Conservation (phyloP, 2,797 vertebrate genomes). For the Tolypeutes matacus region DNA sequence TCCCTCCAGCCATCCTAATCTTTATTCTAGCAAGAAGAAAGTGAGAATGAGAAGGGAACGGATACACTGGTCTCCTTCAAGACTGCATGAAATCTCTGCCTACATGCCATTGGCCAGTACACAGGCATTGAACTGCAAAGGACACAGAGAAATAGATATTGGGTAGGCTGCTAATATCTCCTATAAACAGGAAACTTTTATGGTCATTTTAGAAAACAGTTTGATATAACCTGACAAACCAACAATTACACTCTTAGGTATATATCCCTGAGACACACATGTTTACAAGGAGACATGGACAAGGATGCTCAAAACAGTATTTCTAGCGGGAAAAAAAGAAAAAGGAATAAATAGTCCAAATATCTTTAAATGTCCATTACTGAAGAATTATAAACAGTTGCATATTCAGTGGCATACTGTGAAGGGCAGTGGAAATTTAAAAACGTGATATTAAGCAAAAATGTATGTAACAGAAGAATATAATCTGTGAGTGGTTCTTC, state of each 20-base stretch:
- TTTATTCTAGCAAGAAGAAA: not conserved
- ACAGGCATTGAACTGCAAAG: not conserved
- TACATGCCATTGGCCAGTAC: not conserved
- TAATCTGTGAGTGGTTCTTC: not conserved
- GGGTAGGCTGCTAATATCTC: not conserved
- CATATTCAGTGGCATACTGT: not conserved
- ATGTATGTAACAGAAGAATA: not conserved
- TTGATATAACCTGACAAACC: not conserved
- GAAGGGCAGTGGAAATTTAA: not conserved
- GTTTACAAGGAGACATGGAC: not conserved
- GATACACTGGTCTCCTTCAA: not conserved
- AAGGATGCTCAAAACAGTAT: not conserved
- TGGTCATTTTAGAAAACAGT: not conserved
- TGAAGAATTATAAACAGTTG: not conserved
- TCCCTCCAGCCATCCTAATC: not conserved
- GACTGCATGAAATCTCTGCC: not conserved
- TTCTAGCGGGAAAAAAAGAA: not conserved
- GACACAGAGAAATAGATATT: not conserved
- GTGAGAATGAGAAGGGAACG: not conserved
- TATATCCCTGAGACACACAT: not conserved
- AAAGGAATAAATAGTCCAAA: not conserved
- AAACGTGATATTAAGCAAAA: constrained; percentile 44
- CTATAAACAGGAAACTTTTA: not conserved
- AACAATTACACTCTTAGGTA: not conserved
- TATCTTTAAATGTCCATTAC: not conserved